These are phyloP conservation scores for Protodeltote pygarga DNA, from an alignment of 2,888 invertebrate species.

Conservation along the genomic window DNA sequence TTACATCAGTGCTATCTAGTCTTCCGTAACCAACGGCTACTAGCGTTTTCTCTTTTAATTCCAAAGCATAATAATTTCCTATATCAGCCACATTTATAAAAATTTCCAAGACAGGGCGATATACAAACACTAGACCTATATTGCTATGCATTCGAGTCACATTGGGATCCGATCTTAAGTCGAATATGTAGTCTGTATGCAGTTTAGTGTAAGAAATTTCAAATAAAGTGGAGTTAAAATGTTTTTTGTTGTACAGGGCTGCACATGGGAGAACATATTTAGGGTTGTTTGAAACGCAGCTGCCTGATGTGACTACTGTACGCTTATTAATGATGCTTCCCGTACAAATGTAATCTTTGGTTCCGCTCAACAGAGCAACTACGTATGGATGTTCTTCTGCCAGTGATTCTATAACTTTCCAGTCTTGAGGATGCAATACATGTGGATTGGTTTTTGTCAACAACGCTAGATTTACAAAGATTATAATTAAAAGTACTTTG, in stretches of 20 bases:
- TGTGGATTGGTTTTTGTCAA: neutral
- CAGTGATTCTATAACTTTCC: conserved; percentile 62
- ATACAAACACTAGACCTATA: conserved; percentile 66
- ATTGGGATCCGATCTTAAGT: conserved; percentile 52
- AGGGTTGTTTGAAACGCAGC: conserved; percentile 58
- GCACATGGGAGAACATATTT: conserved; percentile 58
- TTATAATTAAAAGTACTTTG: conserved; percentile 37
- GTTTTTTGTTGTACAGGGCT: conserved; percentile 55
- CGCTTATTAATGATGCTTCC: conserved; percentile 64
- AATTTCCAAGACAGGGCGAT: conserved; percentile 51
- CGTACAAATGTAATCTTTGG: conserved; percentile 63
- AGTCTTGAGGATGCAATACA: conserved; percentile 39
- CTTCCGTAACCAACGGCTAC: conserved; percentile 64
- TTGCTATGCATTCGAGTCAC: conserved; percentile 65
- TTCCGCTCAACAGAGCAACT: conserved; percentile 61
- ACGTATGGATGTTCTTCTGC: conserved; percentile 71
- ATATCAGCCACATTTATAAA: conserved; percentile 56
- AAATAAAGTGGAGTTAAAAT: conserved; percentile 51
- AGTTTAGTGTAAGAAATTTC: conserved; percentile 53
- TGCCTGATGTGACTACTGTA: conserved; percentile 70
- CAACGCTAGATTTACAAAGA: conserved; percentile 3
- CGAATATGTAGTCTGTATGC: conserved; percentile 63
- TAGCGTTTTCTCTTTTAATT: conserved; percentile 59
- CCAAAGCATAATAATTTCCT: conserved; percentile 61
- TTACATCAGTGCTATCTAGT: conserved; percentile 36